phyloP scores from a whole-genome alignment of 2,797 vertebrate genomes.

The Eulemur albifrons region DNA sequence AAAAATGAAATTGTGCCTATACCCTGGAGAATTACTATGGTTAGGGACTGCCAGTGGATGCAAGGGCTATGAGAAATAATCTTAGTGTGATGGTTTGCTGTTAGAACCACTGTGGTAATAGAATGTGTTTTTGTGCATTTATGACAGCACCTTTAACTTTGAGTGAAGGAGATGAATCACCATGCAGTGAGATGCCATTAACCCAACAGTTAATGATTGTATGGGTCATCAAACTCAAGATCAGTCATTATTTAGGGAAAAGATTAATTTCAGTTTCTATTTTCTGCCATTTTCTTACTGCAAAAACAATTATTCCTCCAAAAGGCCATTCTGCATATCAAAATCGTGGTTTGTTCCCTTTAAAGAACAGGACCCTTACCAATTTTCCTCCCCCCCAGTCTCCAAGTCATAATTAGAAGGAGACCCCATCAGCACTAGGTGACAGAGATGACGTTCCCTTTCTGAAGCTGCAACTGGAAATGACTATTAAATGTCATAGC shows the following conservation, averaged over 20 bases:
- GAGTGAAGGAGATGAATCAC: slow-evolving; percentile 2
- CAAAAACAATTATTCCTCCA: slow-evolving; percentile 58
- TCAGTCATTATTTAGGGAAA: slow-evolving; percentile 54
- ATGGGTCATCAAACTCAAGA: slow-evolving; percentile 50
- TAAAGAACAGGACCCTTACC: background rate
- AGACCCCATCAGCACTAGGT: background rate
- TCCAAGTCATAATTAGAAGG: slow-evolving; percentile 12
- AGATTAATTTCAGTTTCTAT: slow-evolving; percentile 42
- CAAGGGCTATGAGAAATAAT: too few relatives aligned
- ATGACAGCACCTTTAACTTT: too few relatives aligned
- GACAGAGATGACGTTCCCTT: background rate
- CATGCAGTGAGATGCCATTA: background rate
- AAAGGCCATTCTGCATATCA: slow-evolving; percentile 49
- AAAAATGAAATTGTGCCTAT: too few relatives aligned
- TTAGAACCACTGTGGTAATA: too few relatives aligned
- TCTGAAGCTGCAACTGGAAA: background rate
- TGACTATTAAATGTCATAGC: background rate
- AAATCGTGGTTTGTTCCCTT: background rate
- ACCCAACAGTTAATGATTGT: background rate
- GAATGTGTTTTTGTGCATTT: background rate
- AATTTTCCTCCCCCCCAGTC: background rate
- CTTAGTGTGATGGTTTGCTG: too few relatives aligned
- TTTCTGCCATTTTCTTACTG: slow-evolving; percentile 55
- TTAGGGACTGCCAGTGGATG: too few relatives aligned
- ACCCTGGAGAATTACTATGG: too few relatives aligned